phyloP scores from a whole-genome alignment of 2,797 vertebrate genomes.

The Malacoraja senta region DNA sequence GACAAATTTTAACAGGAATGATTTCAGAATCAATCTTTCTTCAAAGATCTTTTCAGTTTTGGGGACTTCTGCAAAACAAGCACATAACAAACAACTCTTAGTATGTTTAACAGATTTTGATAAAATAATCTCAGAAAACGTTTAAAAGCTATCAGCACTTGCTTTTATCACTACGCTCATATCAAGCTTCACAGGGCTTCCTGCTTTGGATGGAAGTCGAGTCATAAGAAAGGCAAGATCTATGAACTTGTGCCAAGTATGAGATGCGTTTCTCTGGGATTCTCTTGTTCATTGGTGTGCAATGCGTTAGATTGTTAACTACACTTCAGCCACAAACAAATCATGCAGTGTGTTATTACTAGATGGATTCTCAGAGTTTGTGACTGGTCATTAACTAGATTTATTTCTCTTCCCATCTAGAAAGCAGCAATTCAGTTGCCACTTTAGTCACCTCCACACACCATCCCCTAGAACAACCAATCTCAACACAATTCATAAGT shows the following conservation, averaged over 20 bases:
- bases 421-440: background rate
- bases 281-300: no score
- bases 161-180: background rate
- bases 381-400: no score
- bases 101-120: background rate
- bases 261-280: background rate
- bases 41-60: constrained; percentile 90
- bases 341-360: background rate
- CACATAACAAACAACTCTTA: background rate
- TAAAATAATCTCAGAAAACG: background rate
- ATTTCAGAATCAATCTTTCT: constrained; percentile 87
- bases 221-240: background rate
- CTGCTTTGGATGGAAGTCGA: background rate
- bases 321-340: background rate
- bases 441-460: background rate
- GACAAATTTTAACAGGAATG: constrained; percentile 93
- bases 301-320: background rate
- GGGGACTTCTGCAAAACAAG: constrained; percentile 71
- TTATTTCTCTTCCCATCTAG: background rate
- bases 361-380: no score
- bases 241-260: background rate
- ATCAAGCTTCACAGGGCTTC: background rate
- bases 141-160: background rate
- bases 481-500: no score
- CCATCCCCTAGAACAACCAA: background rate